Conservation (phyloP, 2,888 invertebrate genomes). For the Empis stercorea region DNA sequence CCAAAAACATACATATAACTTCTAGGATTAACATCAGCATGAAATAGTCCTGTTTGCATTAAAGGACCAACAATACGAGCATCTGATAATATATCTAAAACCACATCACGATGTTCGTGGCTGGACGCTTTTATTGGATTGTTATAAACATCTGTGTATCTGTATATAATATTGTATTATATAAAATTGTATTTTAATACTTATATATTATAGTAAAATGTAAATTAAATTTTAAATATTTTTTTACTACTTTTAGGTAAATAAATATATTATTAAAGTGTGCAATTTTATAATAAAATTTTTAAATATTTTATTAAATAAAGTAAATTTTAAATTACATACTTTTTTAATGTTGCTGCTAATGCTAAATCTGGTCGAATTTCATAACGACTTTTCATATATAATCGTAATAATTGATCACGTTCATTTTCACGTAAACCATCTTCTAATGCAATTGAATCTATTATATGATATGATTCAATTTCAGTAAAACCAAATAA, state of each 20-base stretch:
- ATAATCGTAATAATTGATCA: constrained; percentile 61
- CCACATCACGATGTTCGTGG: constrained; percentile 57
- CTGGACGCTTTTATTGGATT: constrained; percentile 41
- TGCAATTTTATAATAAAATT: neutral
- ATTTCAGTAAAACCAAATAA: constrained; percentile 75
- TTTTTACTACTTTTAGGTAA: no score
- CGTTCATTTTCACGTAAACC: constrained; percentile 64
- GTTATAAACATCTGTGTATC: constrained; percentile 44
- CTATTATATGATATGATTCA: constrained; percentile 66
- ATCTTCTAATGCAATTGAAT: constrained; percentile 54
- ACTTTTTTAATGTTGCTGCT: constrained; percentile 51
- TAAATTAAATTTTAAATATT: no score
- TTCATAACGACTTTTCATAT: constrained; percentile 64
- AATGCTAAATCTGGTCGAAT: constrained; percentile 56
- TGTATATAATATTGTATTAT: constrained; percentile 17
- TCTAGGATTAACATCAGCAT: constrained; percentile 58
- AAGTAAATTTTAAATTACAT: constrained; percentile 20
- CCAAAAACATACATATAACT: constrained; percentile 82
- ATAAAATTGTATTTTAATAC: neutral
- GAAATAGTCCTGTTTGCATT: constrained; percentile 60
- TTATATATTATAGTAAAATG: neutral
- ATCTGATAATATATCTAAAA: constrained; percentile 81
- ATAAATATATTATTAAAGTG: no score
- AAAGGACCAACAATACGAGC: constrained; percentile 75
- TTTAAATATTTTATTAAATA: neutral